Percentiles rank a stretch among this genome's conserved stretches.
Conservation (phyloP, 2,888 invertebrate species). For the Drosophila paramelanica region DNA sequence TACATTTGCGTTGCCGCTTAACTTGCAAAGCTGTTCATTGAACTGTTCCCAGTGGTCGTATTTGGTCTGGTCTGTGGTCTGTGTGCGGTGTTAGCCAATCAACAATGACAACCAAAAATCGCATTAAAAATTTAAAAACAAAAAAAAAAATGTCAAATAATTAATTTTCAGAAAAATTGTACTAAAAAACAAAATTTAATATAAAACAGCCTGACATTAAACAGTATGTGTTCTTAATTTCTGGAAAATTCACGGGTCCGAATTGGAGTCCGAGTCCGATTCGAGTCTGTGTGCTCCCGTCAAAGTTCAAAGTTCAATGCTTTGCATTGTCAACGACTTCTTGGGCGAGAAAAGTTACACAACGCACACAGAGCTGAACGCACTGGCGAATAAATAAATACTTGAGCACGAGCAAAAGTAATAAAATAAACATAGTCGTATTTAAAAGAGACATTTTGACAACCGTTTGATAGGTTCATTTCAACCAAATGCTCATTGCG, state of each 20-base stretch:
- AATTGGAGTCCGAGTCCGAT: constrained; percentile 22
- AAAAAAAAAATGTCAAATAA: constrained; percentile 18
- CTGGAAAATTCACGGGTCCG: not conserved
- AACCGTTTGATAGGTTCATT: constrained; percentile 80
- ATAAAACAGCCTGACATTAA: constrained; percentile 18
- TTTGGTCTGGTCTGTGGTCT: constrained; percentile 31
- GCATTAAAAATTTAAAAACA: constrained; percentile 22
- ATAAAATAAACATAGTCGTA: constrained; percentile 78
- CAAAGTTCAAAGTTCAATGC: constrained; percentile 79
- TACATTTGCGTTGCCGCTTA: constrained; percentile 60
- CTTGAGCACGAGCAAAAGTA: constrained; percentile 57
- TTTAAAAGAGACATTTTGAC: constrained; percentile 82
- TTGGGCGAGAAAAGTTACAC: constrained; percentile 69
- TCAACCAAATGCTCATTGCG: constrained; percentile 49
- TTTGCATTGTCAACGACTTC: constrained; percentile 65
- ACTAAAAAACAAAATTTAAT: constrained; percentile 15
- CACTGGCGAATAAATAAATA: constrained; percentile 71
- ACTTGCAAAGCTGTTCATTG: constrained; percentile 71
- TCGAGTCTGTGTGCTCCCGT: constrained; percentile 19
- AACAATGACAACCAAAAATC: constrained; percentile 54
- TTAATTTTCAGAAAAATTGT: constrained; percentile 4
- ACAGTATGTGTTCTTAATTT: constrained; percentile 21
- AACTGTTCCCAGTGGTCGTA: constrained; percentile 55
- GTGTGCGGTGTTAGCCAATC: constrained; percentile 53
- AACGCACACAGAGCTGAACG: constrained; percentile 53